phyloP scores from a whole-genome alignment of 2,113 vertebrate genomes.

The Callipepla squamata region DNA sequence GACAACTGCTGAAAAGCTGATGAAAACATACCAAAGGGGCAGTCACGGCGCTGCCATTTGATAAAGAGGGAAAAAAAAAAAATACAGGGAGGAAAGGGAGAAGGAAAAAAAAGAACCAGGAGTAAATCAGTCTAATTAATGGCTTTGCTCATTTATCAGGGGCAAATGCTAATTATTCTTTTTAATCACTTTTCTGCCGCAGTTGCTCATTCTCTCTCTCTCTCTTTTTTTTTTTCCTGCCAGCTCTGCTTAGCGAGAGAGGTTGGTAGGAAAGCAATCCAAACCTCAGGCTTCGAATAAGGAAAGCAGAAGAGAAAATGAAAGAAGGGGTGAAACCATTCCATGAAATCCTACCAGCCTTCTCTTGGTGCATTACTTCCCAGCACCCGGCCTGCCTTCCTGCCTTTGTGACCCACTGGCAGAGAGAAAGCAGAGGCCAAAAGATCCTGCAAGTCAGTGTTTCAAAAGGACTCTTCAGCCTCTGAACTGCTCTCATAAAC shows the following conservation, averaged over 20 bases:
- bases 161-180: constrained; percentile 86
- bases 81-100: background rate
- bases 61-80: constrained; percentile 15
- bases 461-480: background rate
- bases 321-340: constrained; percentile 16
- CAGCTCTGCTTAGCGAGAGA: constrained; percentile 41
- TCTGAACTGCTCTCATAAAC: background rate
- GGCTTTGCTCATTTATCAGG: constrained; percentile 82
- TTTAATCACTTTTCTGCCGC: constrained; percentile 84
- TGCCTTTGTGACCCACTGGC: background rate
- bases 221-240: background rate
- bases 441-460: background rate
- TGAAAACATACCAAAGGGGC: constrained; percentile 75
- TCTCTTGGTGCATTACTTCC: background rate
- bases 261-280: constrained; percentile 51
- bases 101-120: constrained; percentile 17
- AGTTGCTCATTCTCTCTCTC: constrained; percentile 63
- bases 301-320: constrained; percentile 38
- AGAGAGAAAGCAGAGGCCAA: background rate
- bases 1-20: constrained; percentile 75
- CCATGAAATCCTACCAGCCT: constrained; percentile 8
- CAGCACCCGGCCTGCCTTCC: background rate
- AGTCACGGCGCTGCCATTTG: constrained; percentile 64
- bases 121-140: constrained; percentile 85
- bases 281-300: constrained; percentile 59